Conservation (phyloP, 2,113 vertebrate genomes). For the Ranitomeya variabilis region DNA sequence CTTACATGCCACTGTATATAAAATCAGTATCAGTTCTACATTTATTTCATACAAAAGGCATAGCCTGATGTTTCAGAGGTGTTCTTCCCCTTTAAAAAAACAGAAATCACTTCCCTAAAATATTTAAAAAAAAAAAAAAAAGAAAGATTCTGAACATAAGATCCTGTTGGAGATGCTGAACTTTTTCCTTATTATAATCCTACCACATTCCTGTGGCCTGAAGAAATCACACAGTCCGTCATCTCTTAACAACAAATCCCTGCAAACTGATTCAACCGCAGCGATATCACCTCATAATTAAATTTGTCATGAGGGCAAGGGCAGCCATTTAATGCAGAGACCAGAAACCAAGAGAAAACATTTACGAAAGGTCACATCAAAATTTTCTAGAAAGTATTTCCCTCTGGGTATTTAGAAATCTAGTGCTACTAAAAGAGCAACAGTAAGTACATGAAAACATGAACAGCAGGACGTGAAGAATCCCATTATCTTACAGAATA, state of each 20-base stretch:
- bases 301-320: neutral
- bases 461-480: neutral
- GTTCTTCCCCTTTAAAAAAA: slow-evolving; percentile 3
- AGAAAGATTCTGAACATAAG: slow-evolving; percentile 12
- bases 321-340: neutral
- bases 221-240: slow-evolving; percentile 36
- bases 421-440: neutral
- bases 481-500: neutral
- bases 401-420: neutral
- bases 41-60: neutral
- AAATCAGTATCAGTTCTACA: neutral
- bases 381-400: slow-evolving; percentile 16
- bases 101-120: neutral
- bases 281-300: slow-evolving; percentile 49
- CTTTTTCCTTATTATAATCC: slow-evolving; percentile 38
- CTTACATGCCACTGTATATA: neutral
- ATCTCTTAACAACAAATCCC: slow-evolving; percentile 10
- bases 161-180: neutral
- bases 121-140: slow-evolving; percentile 24
- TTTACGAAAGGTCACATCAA: neutral
- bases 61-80: neutral
- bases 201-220: slow-evolving; percentile 36
- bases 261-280: slow-evolving; percentile 10
- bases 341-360: slow-evolving; percentile 22
- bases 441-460: neutral